A percentile compares a stretch with the other conserved stretches of the same genome.
Evolutionary conservation across 2,113 vertebrate genomes (phyloP).

Genomic region (Deroptyus accipitrinus): DNA sequence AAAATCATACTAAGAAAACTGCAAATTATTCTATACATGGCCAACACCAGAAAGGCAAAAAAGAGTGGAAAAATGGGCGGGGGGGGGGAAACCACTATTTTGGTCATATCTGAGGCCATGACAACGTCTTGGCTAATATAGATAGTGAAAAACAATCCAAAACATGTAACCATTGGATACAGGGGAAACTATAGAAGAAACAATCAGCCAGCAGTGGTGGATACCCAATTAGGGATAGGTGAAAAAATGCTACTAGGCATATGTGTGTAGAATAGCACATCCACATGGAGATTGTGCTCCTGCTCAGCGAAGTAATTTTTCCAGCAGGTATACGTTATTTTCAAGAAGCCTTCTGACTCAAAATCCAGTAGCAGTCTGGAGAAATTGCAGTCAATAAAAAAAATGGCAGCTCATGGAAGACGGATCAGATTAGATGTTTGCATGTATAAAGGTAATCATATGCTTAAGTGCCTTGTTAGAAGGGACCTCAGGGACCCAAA

Average conservation of each 20-base stretch:
- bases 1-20: background rate
- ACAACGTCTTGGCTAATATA: background rate
- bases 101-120: background rate
- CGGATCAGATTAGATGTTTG: background rate
- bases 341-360: background rate
- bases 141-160: background rate
- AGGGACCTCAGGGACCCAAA: background rate
- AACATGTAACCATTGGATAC: background rate
- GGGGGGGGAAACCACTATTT: no score
- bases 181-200: background rate
- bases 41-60: background rate
- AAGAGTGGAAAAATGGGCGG: background rate
- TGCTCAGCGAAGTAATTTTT: background rate
- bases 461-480: background rate
- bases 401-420: background rate
- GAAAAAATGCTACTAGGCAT: background rate
- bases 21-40: background rate
- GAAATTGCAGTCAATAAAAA: background rate
- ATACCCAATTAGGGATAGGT: background rate
- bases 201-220: background rate
- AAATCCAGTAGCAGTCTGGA: background rate
- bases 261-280: background rate
- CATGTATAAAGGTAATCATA: background rate
- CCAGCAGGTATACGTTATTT: background rate
- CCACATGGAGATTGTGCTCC: fast-evolving